A percentile compares a stretch with the other conserved stretches of the same genome.
Evolutionary conservation across 2,888 invertebrate species (phyloP).

Genomic region (Acrobasis repandana): DNA sequence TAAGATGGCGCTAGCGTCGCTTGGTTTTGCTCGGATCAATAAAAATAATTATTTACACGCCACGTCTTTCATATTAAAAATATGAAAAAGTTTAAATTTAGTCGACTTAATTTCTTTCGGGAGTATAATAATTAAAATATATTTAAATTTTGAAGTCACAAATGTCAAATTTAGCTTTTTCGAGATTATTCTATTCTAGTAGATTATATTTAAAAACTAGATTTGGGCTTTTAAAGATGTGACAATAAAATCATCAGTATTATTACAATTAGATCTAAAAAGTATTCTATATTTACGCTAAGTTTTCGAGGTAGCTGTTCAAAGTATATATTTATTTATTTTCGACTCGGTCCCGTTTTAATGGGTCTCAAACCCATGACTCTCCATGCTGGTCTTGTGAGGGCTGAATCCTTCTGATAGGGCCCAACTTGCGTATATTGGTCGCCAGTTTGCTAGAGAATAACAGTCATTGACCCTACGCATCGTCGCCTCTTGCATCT

Average conservation of each 20-base stretch:
- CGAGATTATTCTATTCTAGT: neutral
- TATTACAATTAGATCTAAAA: constrained; percentile 18
- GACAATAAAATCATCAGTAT: constrained; percentile 17
- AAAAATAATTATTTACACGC: neutral
- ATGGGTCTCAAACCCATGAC: neutral
- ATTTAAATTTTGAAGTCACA: constrained; percentile 1
- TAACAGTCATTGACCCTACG: neutral
- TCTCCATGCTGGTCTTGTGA: neutral
- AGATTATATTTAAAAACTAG: constrained; percentile 5
- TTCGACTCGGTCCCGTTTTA: constrained; percentile 7
- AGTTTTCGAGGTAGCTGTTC: neutral
- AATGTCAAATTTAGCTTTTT: neutral
- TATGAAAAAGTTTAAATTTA: neutral
- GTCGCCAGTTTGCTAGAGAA: neutral
- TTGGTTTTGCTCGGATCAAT: constrained; percentile 14
- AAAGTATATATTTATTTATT: constrained; percentile 1
- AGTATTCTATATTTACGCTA: constrained; percentile 13
- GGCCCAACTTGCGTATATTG: neutral
- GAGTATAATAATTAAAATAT: neutral
- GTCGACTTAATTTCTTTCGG: neutral
- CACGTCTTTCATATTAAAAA: neutral
- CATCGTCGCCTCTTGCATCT: neutral
- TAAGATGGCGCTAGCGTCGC: constrained; percentile 13
- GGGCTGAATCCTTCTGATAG: constrained; percentile 1
- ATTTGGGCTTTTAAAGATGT: constrained; percentile 14